A percentile compares a stretch with the other conserved stretches of the same genome.
Evolutionary conservation across 2,113 vertebrate genomes (phyloP).

Genomic region (Xiphias gladius): DNA sequence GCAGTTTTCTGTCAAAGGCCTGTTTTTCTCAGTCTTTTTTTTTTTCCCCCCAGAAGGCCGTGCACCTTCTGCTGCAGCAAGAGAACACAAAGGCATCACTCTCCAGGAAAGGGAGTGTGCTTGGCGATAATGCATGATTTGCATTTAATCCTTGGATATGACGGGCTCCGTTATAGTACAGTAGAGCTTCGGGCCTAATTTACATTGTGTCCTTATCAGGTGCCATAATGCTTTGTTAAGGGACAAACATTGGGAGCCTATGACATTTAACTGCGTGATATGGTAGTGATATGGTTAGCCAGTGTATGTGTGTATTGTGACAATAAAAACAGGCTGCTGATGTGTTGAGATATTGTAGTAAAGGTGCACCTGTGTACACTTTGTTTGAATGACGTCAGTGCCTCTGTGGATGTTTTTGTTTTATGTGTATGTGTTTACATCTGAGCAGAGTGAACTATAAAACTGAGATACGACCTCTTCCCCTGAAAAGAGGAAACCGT

Average conservation of each 20-base stretch:
- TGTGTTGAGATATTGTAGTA: slow-evolving; percentile 40
- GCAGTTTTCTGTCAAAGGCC: slow-evolving; percentile 74
- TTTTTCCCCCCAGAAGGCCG: slow-evolving; percentile 23
- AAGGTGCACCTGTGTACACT: slow-evolving; percentile 42
- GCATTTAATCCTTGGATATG: slow-evolving; percentile 78
- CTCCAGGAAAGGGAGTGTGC: slow-evolving; percentile 67
- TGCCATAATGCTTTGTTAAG: slow-evolving; percentile 70
- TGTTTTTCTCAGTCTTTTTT: slow-evolving; percentile 52
- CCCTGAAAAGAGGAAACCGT: slow-evolving; percentile 49
- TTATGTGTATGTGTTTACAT: slow-evolving; percentile 30
- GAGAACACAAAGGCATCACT: slow-evolving; percentile 74
- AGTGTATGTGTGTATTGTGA: slow-evolving; percentile 69
- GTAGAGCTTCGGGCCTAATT: slow-evolving; percentile 65
- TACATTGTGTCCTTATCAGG: slow-evolving; percentile 78
- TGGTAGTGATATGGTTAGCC: slow-evolving; percentile 51
- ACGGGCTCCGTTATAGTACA: slow-evolving; percentile 68
- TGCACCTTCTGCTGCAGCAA: slow-evolving; percentile 60
- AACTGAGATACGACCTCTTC: slow-evolving; percentile 22
- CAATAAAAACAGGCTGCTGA: slow-evolving; percentile 64
- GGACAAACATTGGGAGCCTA: slow-evolving; percentile 65
- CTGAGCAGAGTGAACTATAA: slow-evolving; percentile 21
- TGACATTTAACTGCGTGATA: slow-evolving; percentile 77
- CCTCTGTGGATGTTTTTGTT: slow-evolving; percentile 20
- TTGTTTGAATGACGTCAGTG: slow-evolving; percentile 36
- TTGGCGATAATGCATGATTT: slow-evolving; percentile 79